Percentiles rank a stretch among this genome's conserved stretches.
These are phyloP conservation scores for Platalea minor DNA, from an alignment of 2,797 vertebrate species.

Conservation along the genomic window DNA sequence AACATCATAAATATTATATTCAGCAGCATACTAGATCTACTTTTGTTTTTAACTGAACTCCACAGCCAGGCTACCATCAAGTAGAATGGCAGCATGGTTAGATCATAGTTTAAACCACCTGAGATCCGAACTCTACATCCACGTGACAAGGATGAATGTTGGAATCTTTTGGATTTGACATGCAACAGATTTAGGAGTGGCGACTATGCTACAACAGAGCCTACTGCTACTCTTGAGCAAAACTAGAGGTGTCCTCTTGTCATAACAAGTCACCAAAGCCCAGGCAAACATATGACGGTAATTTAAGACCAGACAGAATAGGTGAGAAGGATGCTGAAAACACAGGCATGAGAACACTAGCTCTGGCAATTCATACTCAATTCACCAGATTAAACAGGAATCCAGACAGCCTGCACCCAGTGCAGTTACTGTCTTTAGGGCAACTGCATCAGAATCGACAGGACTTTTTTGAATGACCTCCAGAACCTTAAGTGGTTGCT, in stretches of 20 bases:
- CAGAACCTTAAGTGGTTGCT: slow-evolving; percentile 8
- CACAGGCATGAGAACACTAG: not conserved
- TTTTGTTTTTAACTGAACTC: not conserved
- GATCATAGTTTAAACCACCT: not conserved
- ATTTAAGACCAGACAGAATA: not conserved
- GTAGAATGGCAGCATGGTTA: not conserved
- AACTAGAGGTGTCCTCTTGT: not conserved
- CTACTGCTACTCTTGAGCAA: not conserved
- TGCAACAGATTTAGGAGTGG: not conserved
- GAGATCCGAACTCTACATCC: not conserved
- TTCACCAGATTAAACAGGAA: not conserved
- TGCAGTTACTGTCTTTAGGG: not conserved
- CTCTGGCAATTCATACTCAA: not conserved
- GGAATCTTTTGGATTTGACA: not conserved
- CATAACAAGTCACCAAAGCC: not conserved
- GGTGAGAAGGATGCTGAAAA: not conserved
- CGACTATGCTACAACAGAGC: not conserved
- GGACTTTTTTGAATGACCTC: not conserved
- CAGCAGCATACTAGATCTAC: not conserved
- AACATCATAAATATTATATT: not conserved
- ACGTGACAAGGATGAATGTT: not conserved
- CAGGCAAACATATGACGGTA: not conserved
- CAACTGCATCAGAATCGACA: not conserved
- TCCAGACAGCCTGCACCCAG: not conserved
- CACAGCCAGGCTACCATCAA: not conserved